Base-by-base conservation (phyloP, 2,113 vertebrate species). In the Rana temporaria region DNA sequence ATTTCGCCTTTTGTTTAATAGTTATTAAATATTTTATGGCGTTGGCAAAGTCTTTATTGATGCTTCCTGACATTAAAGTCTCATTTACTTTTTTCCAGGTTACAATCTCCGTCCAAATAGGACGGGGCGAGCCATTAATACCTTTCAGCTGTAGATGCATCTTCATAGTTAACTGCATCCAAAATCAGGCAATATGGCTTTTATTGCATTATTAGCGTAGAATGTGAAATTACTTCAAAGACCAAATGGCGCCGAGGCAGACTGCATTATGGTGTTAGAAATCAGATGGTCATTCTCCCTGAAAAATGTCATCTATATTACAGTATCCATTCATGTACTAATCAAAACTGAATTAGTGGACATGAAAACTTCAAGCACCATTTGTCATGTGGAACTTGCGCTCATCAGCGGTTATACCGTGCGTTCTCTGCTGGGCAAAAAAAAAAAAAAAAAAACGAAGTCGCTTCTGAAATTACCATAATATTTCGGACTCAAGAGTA, bases 271-370 rank as follows among this genome's bases (percentile, higher is more conserved):
- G 89, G 89, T 88, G 87, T 89, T 89, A 48, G 84, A 91, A 88
- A 92, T 89, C 90, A 89, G 90, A 92, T 88, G 87, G 87, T 87
- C 88, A 38, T 89, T 92, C 90, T 92, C 87, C 85, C 84, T 86
- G 86, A 91, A 87, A 93, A 95, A 95, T 94, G 90, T 66, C 91
- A 92, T 88, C 90, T 92, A 89, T 90, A 92, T 89, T 93, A 91
- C 88, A 90, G 87, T 88, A 90, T 90, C 90, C 88, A 87, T 88
- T 85, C 90, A 87, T 93, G 89, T 91, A 91, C 90, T 89, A 94
- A 94, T 95, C 82, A 93, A 95, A 95, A 91, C 89, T 87, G 86
- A 94, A 95, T 95, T 92, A 93, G 89, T 89, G 92, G 89, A 92
- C 91, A 89, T 84, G 87, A 86, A 87, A 89, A 86, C 89, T 91